Base-by-base conservation (phyloP, 2,888 invertebrate genomes). In the Petrolisthes cinctipes region DNA sequence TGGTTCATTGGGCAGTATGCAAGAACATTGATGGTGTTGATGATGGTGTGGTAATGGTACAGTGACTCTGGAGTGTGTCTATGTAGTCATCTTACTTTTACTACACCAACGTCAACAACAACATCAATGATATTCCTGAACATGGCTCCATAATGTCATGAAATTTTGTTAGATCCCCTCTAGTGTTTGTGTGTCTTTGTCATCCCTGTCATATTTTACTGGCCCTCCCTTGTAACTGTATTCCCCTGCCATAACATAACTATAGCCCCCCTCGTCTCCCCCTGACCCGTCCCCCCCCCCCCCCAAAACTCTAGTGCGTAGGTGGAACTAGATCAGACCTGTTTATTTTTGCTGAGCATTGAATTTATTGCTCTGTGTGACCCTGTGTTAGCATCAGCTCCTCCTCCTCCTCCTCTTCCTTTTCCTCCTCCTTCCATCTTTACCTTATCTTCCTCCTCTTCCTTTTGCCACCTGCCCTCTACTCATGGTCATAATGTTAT, bases 301-400 rank as follows among this genome's bases (percentile, higher is more conserved):
- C 71, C 71, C n/a, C 37, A 71, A 71, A n/a, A 6, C 71, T 20
- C 71, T 71, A 71, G 71, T 71, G 14, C 3, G 4, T 71, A 71
- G 71, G 71, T 71, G 71, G 71, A 14, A 20, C 71, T 20, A 71
- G 71, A 71, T n/a, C 6, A n/a, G 20, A n/a, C 20, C n/a, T 20
- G n/a, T 71, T 71, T 71, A 71, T 71, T 71, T 79, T 86, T 79
- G 66, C 61, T 83, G 76, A 78, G 80, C 76, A 86, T 83, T 56
- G 83, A 79, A 68, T 23, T 83, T 79, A 78, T 71, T 79, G 83
- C 83, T 56, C 71, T 79, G 83, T 87, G 87, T 87, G 83, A 87
- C 87, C 87, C 87, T 87, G 87, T 87, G 87, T 87, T 87, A 83
- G 83, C 83, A 87, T 87, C 87, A 87, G 87, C 79, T 87, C 87